Percentiles rank a stretch among this genome's conserved stretches.
Evolutionary conservation across 2,888 invertebrate species (phyloP).

Genomic region (Netelia virgata): DNA sequence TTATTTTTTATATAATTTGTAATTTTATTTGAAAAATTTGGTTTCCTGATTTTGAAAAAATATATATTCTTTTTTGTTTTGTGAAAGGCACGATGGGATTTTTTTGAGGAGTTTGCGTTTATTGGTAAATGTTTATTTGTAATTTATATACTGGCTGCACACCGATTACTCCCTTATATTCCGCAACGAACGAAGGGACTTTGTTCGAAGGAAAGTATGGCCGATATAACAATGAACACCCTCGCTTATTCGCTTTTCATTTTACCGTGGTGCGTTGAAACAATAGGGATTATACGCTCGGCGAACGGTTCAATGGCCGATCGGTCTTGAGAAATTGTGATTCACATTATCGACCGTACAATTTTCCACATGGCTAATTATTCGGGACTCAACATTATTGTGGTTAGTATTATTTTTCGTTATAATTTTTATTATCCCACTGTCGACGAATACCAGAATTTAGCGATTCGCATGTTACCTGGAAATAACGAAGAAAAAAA

Average conservation of each 20-base stretch:
- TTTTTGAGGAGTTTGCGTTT: background rate
- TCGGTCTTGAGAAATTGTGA: constrained; percentile 10
- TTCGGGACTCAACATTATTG: background rate
- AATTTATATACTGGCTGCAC: background rate
- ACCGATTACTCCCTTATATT: background rate
- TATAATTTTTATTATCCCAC: background rate
- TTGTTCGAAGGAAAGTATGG: background rate
- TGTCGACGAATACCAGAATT: background rate
- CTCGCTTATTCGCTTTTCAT: background rate
- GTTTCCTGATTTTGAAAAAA: too few species aligned
- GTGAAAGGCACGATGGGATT: background rate
- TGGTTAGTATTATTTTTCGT: background rate
- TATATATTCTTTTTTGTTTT: background rate
- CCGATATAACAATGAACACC: background rate
- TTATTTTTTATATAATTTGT: too few species aligned
- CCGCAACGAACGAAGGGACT: background rate
- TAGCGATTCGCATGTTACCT: too few species aligned
- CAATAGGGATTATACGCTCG: background rate
- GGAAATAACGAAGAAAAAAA: too few species aligned
- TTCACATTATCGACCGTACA: constrained; percentile 14
- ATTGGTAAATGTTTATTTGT: background rate
- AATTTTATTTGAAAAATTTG: too few species aligned
- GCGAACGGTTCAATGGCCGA: constrained; percentile 11
- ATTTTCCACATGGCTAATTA: background rate
- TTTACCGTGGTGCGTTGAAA: background rate